A percentile compares a stretch with the other conserved stretches of the same genome.
phyloP scores from a whole-genome alignment of 1,140 invertebrate genomes.

The Chymomyza costata region DNA sequence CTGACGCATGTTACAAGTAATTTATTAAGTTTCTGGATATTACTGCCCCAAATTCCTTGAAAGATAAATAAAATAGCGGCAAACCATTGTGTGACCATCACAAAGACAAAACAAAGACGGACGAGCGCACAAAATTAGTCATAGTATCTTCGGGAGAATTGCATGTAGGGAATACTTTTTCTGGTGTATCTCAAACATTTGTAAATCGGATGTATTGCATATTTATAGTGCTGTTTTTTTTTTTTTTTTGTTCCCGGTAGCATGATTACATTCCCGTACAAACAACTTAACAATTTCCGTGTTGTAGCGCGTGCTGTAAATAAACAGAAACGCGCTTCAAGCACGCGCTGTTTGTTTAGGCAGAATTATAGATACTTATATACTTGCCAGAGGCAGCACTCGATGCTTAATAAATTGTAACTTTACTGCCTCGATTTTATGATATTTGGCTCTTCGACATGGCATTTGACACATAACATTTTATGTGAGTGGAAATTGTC shows the following conservation, averaged over 20 bases:
- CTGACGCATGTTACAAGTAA: not conserved
- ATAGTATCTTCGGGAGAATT: no score
- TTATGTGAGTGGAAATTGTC: no score
- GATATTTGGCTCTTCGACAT: no score
- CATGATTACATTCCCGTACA: no score
- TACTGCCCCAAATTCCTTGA: not conserved
- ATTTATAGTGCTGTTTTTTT: no score
- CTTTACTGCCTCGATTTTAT: no score
- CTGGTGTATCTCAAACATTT: no score
- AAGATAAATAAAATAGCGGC: not conserved
- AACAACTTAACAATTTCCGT: conserved; percentile 68
- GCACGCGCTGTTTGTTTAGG: conserved; percentile 42
- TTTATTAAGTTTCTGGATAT: not conserved
- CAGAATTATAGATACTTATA: conserved; percentile 34
- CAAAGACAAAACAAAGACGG: not conserved
- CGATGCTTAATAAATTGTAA: conserved; percentile 46
- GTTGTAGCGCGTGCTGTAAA: conserved; percentile 34
- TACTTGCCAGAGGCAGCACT: conserved; percentile 31
- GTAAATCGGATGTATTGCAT: no score
- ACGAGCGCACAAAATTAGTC: no score
- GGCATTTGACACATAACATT: no score
- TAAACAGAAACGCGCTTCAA: conserved; percentile 44
- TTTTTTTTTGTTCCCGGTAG: no score
- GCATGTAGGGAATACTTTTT: no score
- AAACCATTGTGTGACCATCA: not conserved